Percentiles rank a stretch among this genome's conserved stretches.
phyloP scores from a whole-genome alignment of 1,140 invertebrate species.

The Achroia grisella region DNA sequence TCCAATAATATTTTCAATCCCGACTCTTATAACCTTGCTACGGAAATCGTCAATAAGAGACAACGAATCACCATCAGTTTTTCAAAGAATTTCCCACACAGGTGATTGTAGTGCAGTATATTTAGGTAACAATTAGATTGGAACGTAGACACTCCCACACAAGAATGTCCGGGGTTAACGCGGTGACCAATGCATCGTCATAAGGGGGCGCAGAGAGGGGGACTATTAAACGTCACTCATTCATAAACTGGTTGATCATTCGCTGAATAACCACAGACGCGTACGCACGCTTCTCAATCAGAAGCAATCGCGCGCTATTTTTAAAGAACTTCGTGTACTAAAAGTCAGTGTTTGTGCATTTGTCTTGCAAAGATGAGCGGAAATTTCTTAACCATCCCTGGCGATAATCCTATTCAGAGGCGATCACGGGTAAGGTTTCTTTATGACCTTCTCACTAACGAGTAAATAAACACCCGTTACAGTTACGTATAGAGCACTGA shows the following conservation, averaged over 20 bases:
- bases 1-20: not conserved
- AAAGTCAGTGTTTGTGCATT: constrained; percentile 15
- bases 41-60: too few species aligned
- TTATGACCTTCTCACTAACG: not conserved
- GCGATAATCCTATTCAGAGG: constrained; percentile 44
- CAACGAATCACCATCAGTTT: too few species aligned
- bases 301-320: constrained; percentile 13
- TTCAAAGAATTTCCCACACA: too few species aligned
- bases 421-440: constrained; percentile 57
- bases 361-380: constrained; percentile 53
- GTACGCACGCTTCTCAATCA: constrained; percentile 37
- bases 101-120: constrained; percentile 13
- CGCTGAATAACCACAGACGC: constrained; percentile 28
- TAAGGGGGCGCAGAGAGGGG: constrained; percentile 15
- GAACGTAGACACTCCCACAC: constrained; percentile 51
- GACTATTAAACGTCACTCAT: constrained; percentile 66
- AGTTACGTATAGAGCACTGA: too few species aligned
- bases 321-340: constrained; percentile 11
- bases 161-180: constrained; percentile 14
- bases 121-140: constrained; percentile 39
- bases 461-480: too few species aligned
- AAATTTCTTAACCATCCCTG: constrained; percentile 61
- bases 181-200: constrained; percentile 30
- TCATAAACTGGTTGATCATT: constrained; percentile 57
- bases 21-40: too few species aligned